Conservation (phyloP, 1,140 invertebrate species). For the Rhynchophorus ferrugineus region DNA sequence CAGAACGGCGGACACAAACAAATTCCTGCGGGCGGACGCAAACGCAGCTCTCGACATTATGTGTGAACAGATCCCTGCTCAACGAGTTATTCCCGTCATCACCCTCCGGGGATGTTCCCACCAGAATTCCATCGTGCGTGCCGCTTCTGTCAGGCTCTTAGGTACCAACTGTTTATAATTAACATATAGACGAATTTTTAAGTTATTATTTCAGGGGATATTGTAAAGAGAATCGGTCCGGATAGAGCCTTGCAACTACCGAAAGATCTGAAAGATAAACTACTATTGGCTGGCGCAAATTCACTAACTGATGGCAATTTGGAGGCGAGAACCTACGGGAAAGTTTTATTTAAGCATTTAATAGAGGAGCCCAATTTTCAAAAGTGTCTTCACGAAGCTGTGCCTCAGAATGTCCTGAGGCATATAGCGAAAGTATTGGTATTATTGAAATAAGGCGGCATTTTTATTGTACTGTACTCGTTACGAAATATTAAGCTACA, state of each 20-base stretch:
- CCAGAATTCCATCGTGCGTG: slow-evolving; percentile 77
- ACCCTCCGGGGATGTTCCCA: slow-evolving; percentile 57
- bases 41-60: slow-evolving; percentile 73
- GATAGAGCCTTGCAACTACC: slow-evolving; percentile 64
- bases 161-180: not conserved
- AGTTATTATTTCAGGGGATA: slow-evolving; percentile 38
- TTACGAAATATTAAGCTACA: too few relatives aligned
- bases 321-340: slow-evolving; percentile 70
- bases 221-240: slow-evolving; percentile 64
- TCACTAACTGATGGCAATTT: slow-evolving; percentile 79
- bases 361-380: slow-evolving; percentile 56
- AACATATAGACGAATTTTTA: not conserved
- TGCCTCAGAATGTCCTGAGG: slow-evolving; percentile 56
- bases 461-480: too few relatives aligned
- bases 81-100: slow-evolving; percentile 47
- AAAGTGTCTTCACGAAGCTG: slow-evolving; percentile 53
- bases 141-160: slow-evolving; percentile 71
- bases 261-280: slow-evolving; percentile 69
- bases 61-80: slow-evolving; percentile 59
- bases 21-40: slow-evolving; percentile 82
- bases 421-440: slow-evolving; percentile 60
- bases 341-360: slow-evolving; percentile 55
- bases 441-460: too few relatives aligned
- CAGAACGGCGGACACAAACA: slow-evolving; percentile 86
- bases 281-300: slow-evolving; percentile 72